These are phyloP conservation scores for Rissa tridactyla DNA, from an alignment of 2,113 vertebrate species.

Conservation along the genomic window DNA sequence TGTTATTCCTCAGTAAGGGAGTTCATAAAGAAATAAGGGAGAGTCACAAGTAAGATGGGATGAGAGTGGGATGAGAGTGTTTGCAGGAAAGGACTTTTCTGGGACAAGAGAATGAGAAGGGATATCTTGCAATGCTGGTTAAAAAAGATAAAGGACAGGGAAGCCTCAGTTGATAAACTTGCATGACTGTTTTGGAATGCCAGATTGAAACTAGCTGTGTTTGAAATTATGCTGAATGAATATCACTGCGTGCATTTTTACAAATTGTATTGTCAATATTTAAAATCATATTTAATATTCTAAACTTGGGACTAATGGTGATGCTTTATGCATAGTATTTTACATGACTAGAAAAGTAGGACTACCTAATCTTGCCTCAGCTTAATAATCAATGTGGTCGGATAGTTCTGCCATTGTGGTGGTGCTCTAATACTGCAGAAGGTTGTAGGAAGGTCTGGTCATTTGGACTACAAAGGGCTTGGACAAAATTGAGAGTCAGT, in stretches of 20 bases:
- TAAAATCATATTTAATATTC: neutral
- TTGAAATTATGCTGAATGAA: neutral
- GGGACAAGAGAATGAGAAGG: neutral
- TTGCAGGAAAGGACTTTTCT: neutral
- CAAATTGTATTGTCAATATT: neutral
- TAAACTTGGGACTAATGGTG: neutral
- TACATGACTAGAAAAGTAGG: neutral
- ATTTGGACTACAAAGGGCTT: slow-evolving; percentile 65
- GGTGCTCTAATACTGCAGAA: slow-evolving; percentile 67
- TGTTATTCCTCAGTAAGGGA: neutral
- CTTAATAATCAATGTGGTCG: neutral
- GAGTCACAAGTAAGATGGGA: neutral
- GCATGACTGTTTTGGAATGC: neutral
- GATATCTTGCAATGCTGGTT: neutral
- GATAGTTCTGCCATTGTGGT: slow-evolving; percentile 53
- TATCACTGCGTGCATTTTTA: neutral
- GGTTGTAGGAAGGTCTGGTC: slow-evolving; percentile 70
- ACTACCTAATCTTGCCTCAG: neutral
- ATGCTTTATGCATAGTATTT: neutral
- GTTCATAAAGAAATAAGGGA: neutral
- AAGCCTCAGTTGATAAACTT: neutral
- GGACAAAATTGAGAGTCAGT: slow-evolving; percentile 64
- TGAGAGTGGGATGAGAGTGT: neutral
- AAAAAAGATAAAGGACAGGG: neutral
- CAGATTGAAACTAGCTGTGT: neutral